A percentile compares a stretch with the other conserved stretches of the same genome.
Evolutionary conservation across 2,113 vertebrate species (phyloP).

Genomic region (Corvus cornix): DNA sequence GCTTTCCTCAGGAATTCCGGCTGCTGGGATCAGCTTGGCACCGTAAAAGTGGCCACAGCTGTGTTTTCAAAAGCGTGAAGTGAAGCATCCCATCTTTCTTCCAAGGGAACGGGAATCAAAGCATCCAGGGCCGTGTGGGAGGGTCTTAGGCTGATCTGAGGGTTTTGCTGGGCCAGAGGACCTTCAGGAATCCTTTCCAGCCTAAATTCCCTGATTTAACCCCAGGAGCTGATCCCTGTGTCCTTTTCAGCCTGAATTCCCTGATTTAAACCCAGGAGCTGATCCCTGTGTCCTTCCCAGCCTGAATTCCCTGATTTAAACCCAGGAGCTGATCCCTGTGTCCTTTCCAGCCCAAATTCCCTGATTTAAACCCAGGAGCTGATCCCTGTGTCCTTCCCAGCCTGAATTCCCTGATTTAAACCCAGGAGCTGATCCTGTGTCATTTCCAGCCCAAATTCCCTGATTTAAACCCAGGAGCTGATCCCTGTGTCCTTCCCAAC

Average conservation of each 20-base stretch:
- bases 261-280: neutral
- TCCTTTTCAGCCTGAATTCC: neutral
- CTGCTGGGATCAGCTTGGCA: neutral
- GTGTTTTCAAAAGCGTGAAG: neutral
- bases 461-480: no score
- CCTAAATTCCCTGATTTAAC: neutral
- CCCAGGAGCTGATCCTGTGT: no score
- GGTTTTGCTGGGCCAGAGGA: neutral
- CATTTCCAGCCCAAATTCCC: no score
- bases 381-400: no score
- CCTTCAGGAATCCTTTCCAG: neutral
- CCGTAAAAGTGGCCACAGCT: neutral
- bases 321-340: no score
- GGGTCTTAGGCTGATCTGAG: neutral
- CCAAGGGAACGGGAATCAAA: neutral
- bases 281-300: no score
- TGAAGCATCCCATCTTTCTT: neutral
- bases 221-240: neutral
- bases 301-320: no score
- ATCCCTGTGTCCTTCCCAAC: no score
- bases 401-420: no score
- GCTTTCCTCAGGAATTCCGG: neutral
- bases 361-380: no score
- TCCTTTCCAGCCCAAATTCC: no score
- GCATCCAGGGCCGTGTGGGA: rapidly evolving